These are phyloP conservation scores for Chionis minor DNA, from an alignment of 2,113 vertebrate genomes.

Conservation along the genomic window DNA sequence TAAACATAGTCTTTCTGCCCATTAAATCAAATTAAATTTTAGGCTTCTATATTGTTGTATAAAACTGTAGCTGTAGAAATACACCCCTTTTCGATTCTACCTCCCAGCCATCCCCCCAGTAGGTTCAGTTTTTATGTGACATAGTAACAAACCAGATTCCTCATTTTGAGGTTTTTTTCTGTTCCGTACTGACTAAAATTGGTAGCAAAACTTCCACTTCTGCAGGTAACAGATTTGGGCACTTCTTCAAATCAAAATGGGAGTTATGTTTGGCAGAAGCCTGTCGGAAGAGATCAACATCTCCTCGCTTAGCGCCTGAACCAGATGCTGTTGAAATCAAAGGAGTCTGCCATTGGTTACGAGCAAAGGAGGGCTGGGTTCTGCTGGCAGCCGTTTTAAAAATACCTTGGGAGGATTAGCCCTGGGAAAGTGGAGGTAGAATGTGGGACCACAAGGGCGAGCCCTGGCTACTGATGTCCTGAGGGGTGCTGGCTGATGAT, in stretches of 20 bases:
- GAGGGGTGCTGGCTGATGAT: neutral
- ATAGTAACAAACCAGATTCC: neutral
- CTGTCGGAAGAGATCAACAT: neutral
- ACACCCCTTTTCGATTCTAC: neutral
- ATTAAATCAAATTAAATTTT: neutral
- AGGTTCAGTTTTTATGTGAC: neutral
- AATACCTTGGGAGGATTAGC: neutral
- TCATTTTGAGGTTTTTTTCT: neutral
- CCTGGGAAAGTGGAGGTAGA: neutral
- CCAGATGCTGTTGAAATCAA: neutral
- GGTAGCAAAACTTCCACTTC: neutral
- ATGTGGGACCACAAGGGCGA: neutral
- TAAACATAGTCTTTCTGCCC: neutral
- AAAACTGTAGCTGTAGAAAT: neutral
- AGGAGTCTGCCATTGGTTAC: neutral
- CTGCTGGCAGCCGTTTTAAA: neutral
- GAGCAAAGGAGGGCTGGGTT: neutral
- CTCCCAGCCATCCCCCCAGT: neutral
- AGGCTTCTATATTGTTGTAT: neutral
- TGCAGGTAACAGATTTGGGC: neutral
- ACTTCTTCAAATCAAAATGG: neutral
- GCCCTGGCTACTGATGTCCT: neutral
- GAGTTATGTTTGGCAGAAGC: fast-evolving
- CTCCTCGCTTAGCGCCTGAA: fast-evolving
- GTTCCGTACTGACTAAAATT: neutral